phyloP scores from a whole-genome alignment of 2,113 vertebrate genomes.

The Dromiciops gliroides region DNA sequence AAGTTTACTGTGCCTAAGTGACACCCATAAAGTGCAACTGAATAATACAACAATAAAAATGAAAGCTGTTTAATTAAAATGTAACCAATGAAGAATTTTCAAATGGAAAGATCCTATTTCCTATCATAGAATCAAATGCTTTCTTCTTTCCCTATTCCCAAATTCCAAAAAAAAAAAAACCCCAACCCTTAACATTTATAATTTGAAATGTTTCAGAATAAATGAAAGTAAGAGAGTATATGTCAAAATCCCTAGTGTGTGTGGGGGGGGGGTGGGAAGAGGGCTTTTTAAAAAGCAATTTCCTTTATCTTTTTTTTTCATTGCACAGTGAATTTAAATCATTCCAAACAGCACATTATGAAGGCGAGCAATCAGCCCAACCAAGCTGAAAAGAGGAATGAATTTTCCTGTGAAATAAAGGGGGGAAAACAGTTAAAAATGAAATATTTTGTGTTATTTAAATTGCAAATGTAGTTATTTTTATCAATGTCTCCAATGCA shows the following conservation, averaged over 20 bases:
- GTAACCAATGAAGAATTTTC: conserved; percentile 55
- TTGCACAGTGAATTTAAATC: conserved; percentile 55
- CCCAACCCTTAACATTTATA: conserved; percentile 50
- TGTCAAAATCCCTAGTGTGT: conserved; percentile 47
- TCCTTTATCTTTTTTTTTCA: conserved; percentile 29
- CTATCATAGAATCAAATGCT: conserved; percentile 31
- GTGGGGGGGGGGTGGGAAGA: neutral
- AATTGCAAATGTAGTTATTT: conserved; percentile 67
- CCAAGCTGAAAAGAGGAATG: conserved; percentile 39
- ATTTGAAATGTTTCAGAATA: conserved; percentile 57
- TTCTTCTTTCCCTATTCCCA: neutral
- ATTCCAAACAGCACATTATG: conserved; percentile 50
- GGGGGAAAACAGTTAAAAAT: conserved; percentile 20
- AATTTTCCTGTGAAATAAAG: conserved; percentile 60
- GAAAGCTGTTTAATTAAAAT: conserved; percentile 68
- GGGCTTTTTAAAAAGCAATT: neutral
- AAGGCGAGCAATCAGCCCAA: neutral
- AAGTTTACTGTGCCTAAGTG: conserved; percentile 64
- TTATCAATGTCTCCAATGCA: conserved; percentile 33
- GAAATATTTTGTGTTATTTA: conserved; percentile 61
- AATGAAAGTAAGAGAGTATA: conserved; percentile 39
- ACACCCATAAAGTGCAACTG: conserved; percentile 41
- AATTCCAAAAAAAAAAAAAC: conserved; percentile 50
- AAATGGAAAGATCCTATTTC: conserved; percentile 21
- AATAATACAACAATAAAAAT: conserved; percentile 64